These are phyloP conservation scores for Watsonalla binaria DNA, from an alignment of 2,888 invertebrate species.

Conservation along the genomic window DNA sequence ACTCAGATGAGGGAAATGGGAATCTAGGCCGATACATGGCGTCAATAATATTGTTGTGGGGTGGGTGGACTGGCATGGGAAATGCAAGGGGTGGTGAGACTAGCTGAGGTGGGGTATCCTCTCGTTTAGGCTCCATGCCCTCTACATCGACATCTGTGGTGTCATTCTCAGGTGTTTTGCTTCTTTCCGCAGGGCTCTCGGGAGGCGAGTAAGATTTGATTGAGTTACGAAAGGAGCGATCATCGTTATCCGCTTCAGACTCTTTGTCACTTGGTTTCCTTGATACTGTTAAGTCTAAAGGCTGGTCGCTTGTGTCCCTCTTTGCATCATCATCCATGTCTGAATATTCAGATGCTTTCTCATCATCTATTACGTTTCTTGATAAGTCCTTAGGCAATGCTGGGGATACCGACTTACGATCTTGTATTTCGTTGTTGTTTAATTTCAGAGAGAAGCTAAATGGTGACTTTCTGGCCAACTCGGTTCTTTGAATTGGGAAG, in stretches of 20 bases:
- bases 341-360: slow-evolving; percentile 54
- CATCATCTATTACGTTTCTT: slow-evolving; percentile 46
- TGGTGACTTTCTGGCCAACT: slow-evolving; percentile 56
- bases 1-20: slow-evolving; percentile 75
- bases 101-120: slow-evolving; percentile 57
- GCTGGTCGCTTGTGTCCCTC: slow-evolving; percentile 80
- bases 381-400: slow-evolving; percentile 59
- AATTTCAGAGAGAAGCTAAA: slow-evolving; percentile 55
- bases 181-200: slow-evolving; percentile 58
- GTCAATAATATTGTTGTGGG: slow-evolving; percentile 84
- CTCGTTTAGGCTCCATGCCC: slow-evolving; percentile 67
- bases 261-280: slow-evolving; percentile 72
- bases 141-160: slow-evolving; percentile 78
- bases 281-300: slow-evolving; percentile 85
- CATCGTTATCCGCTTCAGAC: slow-evolving; percentile 58
- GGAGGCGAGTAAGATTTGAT: slow-evolving; percentile 69
- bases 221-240: slow-evolving; percentile 63
- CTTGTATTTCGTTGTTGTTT: slow-evolving; percentile 48
- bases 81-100: slow-evolving; percentile 83
- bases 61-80: slow-evolving; percentile 91
- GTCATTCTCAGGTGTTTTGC: slow-evolving; percentile 70
- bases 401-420: slow-evolving; percentile 45
- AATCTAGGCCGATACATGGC: slow-evolving; percentile 84
- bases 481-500: slow-evolving; percentile 42
- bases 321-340: slow-evolving; percentile 55